Conservation (phyloP, 2,888 invertebrate genomes). For the Cremastobaeus sp. region DNA sequence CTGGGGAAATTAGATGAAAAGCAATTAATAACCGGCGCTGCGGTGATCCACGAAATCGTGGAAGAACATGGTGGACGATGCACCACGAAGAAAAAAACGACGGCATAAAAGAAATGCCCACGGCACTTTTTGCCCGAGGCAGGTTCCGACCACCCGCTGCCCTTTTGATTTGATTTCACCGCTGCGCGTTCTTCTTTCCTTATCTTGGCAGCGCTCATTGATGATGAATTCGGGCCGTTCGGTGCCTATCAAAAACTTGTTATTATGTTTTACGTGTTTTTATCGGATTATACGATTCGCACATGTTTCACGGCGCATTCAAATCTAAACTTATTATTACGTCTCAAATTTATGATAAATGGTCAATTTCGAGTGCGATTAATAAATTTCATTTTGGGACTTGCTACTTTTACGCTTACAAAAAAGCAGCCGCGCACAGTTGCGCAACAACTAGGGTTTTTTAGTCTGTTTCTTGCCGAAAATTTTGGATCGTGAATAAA, state of each 20-base stretch:
- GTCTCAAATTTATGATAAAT: constrained; percentile 41
- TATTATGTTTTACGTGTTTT: constrained; percentile 41
- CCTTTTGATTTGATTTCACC: constrained; percentile 78
- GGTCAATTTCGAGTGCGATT: constrained; percentile 16
- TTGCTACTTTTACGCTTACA: constrained; percentile 14
- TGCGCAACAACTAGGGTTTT: constrained; percentile 9
- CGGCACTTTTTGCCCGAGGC: constrained; percentile 66
- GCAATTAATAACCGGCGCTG: constrained; percentile 69
- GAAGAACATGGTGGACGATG: constrained; percentile 61
- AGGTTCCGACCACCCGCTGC: constrained; percentile 76
- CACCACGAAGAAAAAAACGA: constrained; percentile 59
- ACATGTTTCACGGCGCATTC: constrained; percentile 30
- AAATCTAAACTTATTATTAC: constrained; percentile 23
- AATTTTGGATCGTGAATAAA: too few relatives aligned
- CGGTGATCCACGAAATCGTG: constrained; percentile 65
- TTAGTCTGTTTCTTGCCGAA: background rate
- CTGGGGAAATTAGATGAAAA: constrained; percentile 65
- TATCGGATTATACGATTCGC: constrained; percentile 34
- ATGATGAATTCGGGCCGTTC: constrained; percentile 57
- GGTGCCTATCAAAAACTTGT: constrained; percentile 39
- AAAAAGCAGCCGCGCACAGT: background rate
- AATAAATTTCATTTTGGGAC: constrained; percentile 23
- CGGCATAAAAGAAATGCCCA: constrained; percentile 45
- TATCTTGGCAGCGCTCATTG: constrained; percentile 71
- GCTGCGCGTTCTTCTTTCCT: constrained; percentile 77